phyloP scores from a whole-genome alignment of 2,797 vertebrate species.

The Danio tinwini region DNA sequence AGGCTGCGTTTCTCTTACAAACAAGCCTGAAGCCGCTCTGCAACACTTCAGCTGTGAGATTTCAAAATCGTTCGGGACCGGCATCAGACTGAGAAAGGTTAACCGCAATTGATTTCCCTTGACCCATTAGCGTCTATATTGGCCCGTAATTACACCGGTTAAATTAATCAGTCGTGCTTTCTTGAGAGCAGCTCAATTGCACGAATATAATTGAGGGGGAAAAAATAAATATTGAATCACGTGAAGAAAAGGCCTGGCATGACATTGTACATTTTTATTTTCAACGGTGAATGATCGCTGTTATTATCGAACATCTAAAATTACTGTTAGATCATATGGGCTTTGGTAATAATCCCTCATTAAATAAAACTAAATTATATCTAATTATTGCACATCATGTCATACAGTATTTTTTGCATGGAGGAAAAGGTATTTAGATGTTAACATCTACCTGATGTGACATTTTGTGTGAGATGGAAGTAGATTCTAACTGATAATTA shows the following conservation, averaged over 20 bases:
- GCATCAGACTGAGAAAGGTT: constrained; percentile 23
- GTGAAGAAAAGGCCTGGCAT: constrained; percentile 2
- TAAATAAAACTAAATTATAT: background rate
- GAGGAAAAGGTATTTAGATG: background rate
- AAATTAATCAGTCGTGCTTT: constrained; percentile 32
- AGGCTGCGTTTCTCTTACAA: constrained; percentile 29
- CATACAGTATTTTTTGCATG: background rate
- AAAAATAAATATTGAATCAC: background rate
- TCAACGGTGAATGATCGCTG: background rate
- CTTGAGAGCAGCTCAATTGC: background rate
- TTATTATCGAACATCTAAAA: background rate
- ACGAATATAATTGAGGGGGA: background rate
- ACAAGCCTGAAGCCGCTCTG: constrained; percentile 17
- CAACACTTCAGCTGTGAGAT: constrained; percentile 18
- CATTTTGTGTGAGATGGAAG: background rate
- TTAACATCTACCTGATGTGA: background rate
- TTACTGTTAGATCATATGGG: background rate
- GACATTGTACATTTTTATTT: background rate
- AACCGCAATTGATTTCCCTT: constrained; percentile 39
- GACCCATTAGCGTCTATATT: constrained; percentile 37
- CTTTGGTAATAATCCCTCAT: background rate
- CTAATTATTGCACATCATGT: background rate
- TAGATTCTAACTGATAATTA: background rate
- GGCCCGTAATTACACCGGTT: constrained; percentile 17
- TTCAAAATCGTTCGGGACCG: background rate